A percentile compares a stretch with the other conserved stretches of the same genome.
phyloP scores from a whole-genome alignment of 1,140 invertebrate species.

The Bombus polaris region DNA sequence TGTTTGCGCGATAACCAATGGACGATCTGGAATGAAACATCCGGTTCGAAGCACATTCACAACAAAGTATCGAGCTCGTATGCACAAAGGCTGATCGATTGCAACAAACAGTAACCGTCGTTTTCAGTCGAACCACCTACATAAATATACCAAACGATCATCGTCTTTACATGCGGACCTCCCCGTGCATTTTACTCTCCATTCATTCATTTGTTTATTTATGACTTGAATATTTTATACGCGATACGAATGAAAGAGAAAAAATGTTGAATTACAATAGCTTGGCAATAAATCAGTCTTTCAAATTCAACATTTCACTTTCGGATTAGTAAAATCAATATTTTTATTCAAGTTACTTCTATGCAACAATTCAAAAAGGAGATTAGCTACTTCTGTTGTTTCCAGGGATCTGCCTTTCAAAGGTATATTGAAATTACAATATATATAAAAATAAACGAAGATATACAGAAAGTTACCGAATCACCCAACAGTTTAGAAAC shows the following conservation, averaged over 20 bases:
- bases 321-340: not conserved
- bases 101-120: not conserved
- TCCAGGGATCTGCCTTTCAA: not conserved
- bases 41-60: not conserved
- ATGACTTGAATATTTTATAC: too few relatives aligned
- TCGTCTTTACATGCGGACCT: not conserved
- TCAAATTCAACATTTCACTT: too few relatives aligned
- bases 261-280: too few relatives aligned
- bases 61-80: not conserved
- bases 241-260: too few relatives aligned
- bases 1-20: not conserved
- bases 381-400: not conserved
- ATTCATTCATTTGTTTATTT: not conserved
- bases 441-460: too few relatives aligned
- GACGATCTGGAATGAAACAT: not conserved
- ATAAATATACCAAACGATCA: not conserved
- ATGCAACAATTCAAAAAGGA: not conserved
- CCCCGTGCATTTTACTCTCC: not conserved
- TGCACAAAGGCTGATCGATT: not conserved
- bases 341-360: not conserved
- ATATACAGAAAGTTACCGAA: not conserved
- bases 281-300: too few relatives aligned
- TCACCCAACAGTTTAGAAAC: not conserved
- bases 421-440: not conserved
- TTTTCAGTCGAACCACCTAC: not conserved